Evolutionary conservation across 2,888 invertebrate genomes (phyloP), one percentile per base, ranked within the genome.

Genomic region (Acrocera orbiculus): DNA sequence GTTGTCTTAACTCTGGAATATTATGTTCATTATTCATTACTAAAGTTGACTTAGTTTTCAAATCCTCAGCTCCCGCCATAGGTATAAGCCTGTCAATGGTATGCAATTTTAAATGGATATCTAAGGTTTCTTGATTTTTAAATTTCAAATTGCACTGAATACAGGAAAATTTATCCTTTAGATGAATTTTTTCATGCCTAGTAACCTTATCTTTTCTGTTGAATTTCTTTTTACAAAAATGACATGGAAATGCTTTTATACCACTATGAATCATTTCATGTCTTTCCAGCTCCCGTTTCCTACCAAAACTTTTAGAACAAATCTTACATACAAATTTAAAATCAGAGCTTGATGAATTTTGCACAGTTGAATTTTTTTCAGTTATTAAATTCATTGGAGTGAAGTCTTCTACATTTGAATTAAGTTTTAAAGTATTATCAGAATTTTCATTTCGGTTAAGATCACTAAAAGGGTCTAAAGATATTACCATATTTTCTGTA

Each of bases 251-350:
- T 3, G 76, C 69, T 44, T 74, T 73, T 55, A 71, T 63, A 2
- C 70, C 76, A 25, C 73, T 66, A 52, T 78, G 78, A 2, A 76
- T 64, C 1, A 69, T 64, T 11, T 69, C 63, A 54, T 79, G 79
- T 1, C 76, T 63, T 42, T 77, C 76, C 8, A 77, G 54, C 53
- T 79, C 78, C 26, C 76, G 63, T 53, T 76, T 75, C 3, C 77
- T 60, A 20, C 72, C 62, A 48, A 79, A 79, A 6, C 70, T 65
- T 50, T 75, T 76, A 33, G 65, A 67, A 50, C 78, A 79, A 29
- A 73, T 63, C 42, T 67, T 66, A 48, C 78, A 79, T 37, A 65
- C 64, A 48, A 23, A 23, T 11, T 23, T n/a, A n/a, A n/a, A n/a
- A n/a, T n/a, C n/a, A n/a, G n/a, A n/a, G n/a, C n/a, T 22, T n/a